Evolutionary conservation across 2,113 vertebrate genomes (phyloP), one percentile per base, ranked within the genome.

Genomic region (Mesembrinibis cayennensis): DNA sequence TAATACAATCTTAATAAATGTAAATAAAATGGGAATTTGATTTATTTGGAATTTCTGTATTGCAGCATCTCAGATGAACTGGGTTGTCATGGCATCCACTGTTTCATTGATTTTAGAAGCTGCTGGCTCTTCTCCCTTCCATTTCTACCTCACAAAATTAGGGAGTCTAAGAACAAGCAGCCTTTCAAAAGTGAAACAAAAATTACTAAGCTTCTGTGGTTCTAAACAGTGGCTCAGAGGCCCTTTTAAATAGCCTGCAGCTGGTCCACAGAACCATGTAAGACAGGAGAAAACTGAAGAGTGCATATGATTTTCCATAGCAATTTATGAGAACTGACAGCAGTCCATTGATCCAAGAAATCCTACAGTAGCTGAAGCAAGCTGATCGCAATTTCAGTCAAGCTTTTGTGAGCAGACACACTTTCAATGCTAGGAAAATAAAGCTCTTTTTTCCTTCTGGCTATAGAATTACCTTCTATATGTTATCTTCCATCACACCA

Each of bases 81-180:
- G 53, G 50, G 80, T 93, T 95, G 94, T 42, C 94, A 93, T 65
- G 56, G 59, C 40, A 97, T 62, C 93, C 50, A 63, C 72, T 11
- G 42, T 82, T 87, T 45, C 93, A 89, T 13, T 77, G 79, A 90
- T 73, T 93, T 92, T 58, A 78, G 92, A 93, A 96, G 82, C 72
- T 71, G 55, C 59, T 93, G 47, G 38, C 49, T 97, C 59, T 38
- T 91, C 65, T 91, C 69, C 40, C 27, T 92, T 56, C 34, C 53
- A 70, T 63, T 91, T 79, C 82, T 70, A 90, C 69, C 59, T 94
- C 69, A 67, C 9, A 3, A 95, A 83, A 86, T 10, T 13, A 78
- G 62, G 29, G 42, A 88, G 44, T 56, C 36, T 61, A 83, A 66
- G 50, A 88, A 93, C 25, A 74, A 73, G 45, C 50, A 71, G 49